Evolutionary conservation across 2,797 vertebrate species (phyloP), one percentile per base, ranked within the genome.

Genomic region (Morelia viridis): DNA sequence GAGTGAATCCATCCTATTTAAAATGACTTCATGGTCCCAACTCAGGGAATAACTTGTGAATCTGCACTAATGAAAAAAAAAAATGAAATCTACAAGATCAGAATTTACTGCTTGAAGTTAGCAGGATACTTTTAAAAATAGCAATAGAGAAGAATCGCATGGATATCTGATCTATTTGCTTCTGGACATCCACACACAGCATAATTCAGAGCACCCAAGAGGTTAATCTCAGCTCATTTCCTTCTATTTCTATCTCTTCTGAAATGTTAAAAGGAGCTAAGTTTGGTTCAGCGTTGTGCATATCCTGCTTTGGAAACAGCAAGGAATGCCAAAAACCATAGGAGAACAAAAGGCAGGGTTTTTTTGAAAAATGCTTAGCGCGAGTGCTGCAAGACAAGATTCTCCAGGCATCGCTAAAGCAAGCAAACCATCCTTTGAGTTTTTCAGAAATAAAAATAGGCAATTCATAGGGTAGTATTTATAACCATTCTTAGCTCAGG

Each of bases 291-390:
- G 92, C 2, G 4, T 92, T 92, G 87, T 92, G 92, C 89, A 92
- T 92, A 92, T 92, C 92, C 92, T 92, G 92, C 92, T 90, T 90
- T 92, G 92, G 92, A 90, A 92, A 92, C 85, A 90, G 89, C 56
- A 83, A 87, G 10, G 26, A 80, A 64, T 92, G 92, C 92, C 92
- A 92, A 92, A 90, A 92, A 87, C 68, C 89, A 92, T 71, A 92
- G 50, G 24, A 90, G 68, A 92, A 92, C 92, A 92, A 92, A 92
- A 92, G 92, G 50, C 89, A 65, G 46, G 80, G 4, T 62, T 90
- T 46, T 92, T 31, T 12, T n/a, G 76, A 92, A 50, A 85, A 92
- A 64, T 8, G 41, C 83, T 86, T 1, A 13, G 31, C 61, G 15
- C 28, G 61, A 60, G 80, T 57, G 17, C 62, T 64, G 65, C 19